phyloP scores from a whole-genome alignment of 2,888 invertebrate genomes.

The Ormyrus thymus region DNA sequence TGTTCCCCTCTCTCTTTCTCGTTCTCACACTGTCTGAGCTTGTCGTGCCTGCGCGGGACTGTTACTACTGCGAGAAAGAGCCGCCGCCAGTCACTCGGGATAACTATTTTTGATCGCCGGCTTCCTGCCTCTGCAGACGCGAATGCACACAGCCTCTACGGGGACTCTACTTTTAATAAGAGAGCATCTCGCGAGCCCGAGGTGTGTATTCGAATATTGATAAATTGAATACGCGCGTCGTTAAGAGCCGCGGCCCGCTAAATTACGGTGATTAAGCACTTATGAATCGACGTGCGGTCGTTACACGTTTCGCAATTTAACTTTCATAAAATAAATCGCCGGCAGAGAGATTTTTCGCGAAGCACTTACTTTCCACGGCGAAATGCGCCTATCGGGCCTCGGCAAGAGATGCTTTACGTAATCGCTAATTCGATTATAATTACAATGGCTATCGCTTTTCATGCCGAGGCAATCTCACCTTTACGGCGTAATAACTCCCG shows the following conservation, averaged over 20 bases:
- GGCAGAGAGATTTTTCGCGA: conserved; percentile 22
- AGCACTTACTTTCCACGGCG: conserved; percentile 11
- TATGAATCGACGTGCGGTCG: background rate
- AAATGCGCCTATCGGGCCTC: conserved; percentile 16
- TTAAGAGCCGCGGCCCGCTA: conserved; percentile 9
- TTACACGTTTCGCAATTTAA: conserved; percentile 13
- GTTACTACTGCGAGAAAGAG: conserved; percentile 40
- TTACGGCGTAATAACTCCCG: conserved; percentile 25
- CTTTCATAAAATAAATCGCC: conserved; percentile 37
- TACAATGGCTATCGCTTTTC: conserved; percentile 15
- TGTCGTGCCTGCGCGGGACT: conserved; percentile 32
- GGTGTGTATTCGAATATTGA: no score
- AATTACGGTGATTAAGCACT: conserved; percentile 15
- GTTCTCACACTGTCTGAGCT: conserved; percentile 51
- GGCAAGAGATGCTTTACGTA: conserved; percentile 28
- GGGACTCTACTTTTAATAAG: no score
- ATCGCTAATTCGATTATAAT: conserved; percentile 54
- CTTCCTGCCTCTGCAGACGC: no score
- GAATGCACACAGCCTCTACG: no score
- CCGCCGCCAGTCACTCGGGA: no score
- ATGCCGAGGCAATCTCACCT: background rate
- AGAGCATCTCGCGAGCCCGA: background rate
- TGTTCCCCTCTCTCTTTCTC: conserved; percentile 49
- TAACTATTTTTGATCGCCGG: no score
- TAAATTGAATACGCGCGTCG: background rate